Evolutionary conservation across 64 coral and sea anemone species (phyloP).

Genomic region (Pocillopora verrucosa): DNA sequence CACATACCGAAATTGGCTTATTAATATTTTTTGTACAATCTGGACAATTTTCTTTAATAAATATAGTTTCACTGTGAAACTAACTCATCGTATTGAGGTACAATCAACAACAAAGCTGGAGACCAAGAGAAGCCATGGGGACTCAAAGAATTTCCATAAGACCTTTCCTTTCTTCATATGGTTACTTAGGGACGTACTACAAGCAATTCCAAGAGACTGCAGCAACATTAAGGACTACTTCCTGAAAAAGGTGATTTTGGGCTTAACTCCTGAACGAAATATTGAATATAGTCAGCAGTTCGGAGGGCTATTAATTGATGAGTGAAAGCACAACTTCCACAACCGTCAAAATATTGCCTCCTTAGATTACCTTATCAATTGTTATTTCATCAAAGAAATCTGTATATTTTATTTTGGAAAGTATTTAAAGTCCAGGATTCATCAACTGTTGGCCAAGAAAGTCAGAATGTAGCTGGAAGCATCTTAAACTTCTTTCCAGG

Average conservation of each 20-base stretch:
- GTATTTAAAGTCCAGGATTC: slow-evolving; percentile 40
- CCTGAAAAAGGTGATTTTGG: slow-evolving; percentile 44
- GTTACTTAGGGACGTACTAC: slow-evolving; percentile 68
- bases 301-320: no score
- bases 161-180: slow-evolving; percentile 74
- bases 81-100: slow-evolving; percentile 69
- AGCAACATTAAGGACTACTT: slow-evolving; percentile 66
- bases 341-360: no score
- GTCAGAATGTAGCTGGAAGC: slow-evolving; percentile 50
- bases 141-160: slow-evolving; percentile 48
- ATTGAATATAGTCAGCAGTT: not conserved
- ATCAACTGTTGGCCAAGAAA: not conserved
- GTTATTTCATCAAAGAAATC: not conserved
- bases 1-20: not conserved
- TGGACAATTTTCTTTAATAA: not conserved
- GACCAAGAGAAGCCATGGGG: not conserved
- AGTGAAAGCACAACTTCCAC: no score
- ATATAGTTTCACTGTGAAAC: slow-evolving; percentile 61
- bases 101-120: not conserved
- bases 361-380: no score
- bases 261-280: not conserved
- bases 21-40: not conserved
- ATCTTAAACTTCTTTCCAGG: slow-evolving; percentile 66
- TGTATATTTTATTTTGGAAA: not conserved
- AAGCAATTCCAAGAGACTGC: slow-evolving; percentile 49